Conservation (phyloP, 2,113 vertebrate genomes). For the Forbesichthys papilliferus region DNA sequence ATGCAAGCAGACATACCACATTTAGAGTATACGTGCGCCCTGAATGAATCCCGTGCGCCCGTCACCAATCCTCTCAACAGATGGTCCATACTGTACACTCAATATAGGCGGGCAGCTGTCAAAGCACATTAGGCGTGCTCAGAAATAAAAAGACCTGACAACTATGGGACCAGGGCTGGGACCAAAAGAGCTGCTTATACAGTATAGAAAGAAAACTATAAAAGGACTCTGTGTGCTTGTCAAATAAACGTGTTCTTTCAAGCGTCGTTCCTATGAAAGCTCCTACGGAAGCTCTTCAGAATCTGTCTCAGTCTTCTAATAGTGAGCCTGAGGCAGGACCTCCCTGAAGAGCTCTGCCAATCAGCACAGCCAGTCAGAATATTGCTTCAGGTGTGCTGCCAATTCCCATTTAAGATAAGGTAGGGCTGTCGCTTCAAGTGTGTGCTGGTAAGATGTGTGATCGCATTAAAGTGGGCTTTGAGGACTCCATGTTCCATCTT, state of each 20-base stretch:
- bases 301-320: constrained; percentile 32
- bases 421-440: background rate
- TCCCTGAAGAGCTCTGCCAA: constrained; percentile 29
- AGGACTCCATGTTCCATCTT: constrained; percentile 9
- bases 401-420: constrained; percentile 12
- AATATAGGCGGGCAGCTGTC: constrained; percentile 23
- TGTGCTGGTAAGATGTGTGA: constrained; percentile 6
- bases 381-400: constrained; percentile 30
- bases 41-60: constrained; percentile 38
- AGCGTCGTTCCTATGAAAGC: constrained; percentile 8
- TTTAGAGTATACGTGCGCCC: constrained; percentile 11
- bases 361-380: constrained; percentile 46
- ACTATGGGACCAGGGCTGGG: constrained; percentile 20
- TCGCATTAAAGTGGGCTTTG: constrained; percentile 2
- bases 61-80: constrained; percentile 30
- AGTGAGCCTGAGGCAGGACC: constrained; percentile 36
- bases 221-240: constrained; percentile 16
- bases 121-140: constrained; percentile 14
- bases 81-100: constrained; percentile 4
- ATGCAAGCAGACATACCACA: constrained; percentile 14
- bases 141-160: constrained; percentile 36
- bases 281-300: constrained; percentile 47
- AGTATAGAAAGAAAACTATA: constrained; percentile 11
- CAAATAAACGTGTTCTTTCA: constrained; percentile 21
- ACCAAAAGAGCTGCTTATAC: constrained; percentile 26